phyloP scores from a whole-genome alignment of 2,797 vertebrate species.

The Pangasius krempfi region DNA sequence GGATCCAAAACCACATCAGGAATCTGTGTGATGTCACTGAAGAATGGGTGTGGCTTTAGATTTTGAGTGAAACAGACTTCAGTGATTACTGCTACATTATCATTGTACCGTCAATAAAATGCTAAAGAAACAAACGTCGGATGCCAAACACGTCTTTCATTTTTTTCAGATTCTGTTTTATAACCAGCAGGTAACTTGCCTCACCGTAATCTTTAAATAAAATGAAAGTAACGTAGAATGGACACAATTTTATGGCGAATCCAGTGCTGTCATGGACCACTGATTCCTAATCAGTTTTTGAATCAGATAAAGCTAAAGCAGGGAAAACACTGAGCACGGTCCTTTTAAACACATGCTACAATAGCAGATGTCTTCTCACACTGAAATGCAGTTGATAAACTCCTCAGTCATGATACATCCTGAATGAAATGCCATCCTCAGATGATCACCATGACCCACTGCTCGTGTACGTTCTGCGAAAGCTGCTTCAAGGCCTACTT shows the following conservation, averaged over 20 bases:
- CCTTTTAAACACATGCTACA: neutral
- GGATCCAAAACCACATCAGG: neutral
- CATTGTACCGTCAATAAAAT: neutral
- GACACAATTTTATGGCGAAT: neutral
- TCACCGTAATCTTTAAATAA: neutral
- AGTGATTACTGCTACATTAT: neutral
- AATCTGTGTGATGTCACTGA: neutral
- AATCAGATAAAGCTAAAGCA: neutral
- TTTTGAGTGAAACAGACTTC: neutral
- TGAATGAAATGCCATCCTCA: constrained; percentile 49
- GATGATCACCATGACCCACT: constrained; percentile 82
- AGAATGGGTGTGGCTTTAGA: neutral
- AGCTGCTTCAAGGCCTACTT: constrained; percentile 76
- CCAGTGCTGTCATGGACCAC: neutral
- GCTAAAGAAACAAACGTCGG: neutral
- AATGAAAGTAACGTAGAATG: neutral
- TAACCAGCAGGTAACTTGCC: neutral
- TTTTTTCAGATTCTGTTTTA: neutral
- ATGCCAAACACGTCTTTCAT: neutral
- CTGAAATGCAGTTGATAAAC: neutral
- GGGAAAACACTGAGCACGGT: neutral
- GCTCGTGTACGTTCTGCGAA: constrained; percentile 77
- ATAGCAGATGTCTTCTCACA: neutral
- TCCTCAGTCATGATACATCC: no score
- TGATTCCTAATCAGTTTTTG: neutral